Evolutionary conservation across 2,113 vertebrate genomes (phyloP).

Genomic region (Synchiropus splendidus): DNA sequence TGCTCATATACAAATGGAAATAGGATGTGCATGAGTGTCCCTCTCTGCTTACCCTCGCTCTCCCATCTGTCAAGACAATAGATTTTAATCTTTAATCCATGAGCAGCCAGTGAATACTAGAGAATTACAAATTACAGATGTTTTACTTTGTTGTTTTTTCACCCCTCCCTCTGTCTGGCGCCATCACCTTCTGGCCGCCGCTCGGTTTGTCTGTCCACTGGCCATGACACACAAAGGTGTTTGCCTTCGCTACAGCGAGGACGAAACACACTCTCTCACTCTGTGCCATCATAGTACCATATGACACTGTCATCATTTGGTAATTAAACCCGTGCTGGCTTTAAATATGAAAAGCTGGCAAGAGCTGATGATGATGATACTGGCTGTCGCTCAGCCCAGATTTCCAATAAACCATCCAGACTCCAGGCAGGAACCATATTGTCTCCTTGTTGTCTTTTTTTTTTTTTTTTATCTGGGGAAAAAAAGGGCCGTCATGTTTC

Average conservation of each 20-base stretch:
- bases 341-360: slow-evolving; percentile 93
- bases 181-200: slow-evolving; percentile 70
- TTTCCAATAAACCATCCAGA: slow-evolving; percentile 54
- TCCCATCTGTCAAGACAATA: slow-evolving; percentile 99
- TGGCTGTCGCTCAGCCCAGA: slow-evolving; percentile 65
- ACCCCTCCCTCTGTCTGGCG: slow-evolving; percentile 55
- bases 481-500: slow-evolving; percentile 3
- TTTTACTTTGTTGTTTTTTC: slow-evolving; percentile 93
- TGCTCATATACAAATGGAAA: slow-evolving; percentile 91
- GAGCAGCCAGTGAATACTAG: slow-evolving; percentile 98
- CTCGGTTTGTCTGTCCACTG: too few species aligned
- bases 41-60: slow-evolving; percentile 58
- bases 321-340: slow-evolving; percentile 95
- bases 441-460: slow-evolving; percentile 15
- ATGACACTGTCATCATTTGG: slow-evolving; percentile 96
- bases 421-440: slow-evolving; percentile 54
- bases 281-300: slow-evolving; percentile 85
- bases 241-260: not conserved
- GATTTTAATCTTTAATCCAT: slow-evolving; percentile 99
- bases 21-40: slow-evolving; percentile 67
- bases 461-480: too few species aligned
- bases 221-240: slow-evolving; percentile 25
- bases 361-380: slow-evolving; percentile 70
- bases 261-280: slow-evolving; percentile 35
- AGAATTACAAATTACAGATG: slow-evolving; percentile 99